Base-by-base conservation (phyloP, 2,113 vertebrate genomes). In the Gopherus evgoodei region DNA sequence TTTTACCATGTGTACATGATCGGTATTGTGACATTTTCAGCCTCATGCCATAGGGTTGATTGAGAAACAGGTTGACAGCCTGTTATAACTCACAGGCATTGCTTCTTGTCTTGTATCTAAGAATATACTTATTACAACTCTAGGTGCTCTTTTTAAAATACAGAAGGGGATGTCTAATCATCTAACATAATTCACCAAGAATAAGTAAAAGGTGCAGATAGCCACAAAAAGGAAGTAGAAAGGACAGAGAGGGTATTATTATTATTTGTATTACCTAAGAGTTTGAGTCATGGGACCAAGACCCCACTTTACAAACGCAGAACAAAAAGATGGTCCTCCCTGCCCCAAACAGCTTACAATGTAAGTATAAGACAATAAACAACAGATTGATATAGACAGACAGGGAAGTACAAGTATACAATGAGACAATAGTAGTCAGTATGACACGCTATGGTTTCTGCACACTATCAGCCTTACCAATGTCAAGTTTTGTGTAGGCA, bases 111-210 rank as follows among this genome's bases (percentile, higher is more conserved):
- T n/a, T 56, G 49, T 82, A 95, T 91, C 91, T 91, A 65, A 83
- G 88, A 94, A 93, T 87, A 94, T 93, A 92, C 90, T 93, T 84
- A 88, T 54, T 92, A 92, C 75, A 91, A 83, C 92, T 24, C 72
- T 44, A 90, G 54, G 7, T 19, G 88, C 29, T 59, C 47, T 52
- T 94, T 94, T 27, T 29, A 52, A 49, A 95, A 88, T n/a, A 96
- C n/a, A 92, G 92, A 56, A 88, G 25, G 31, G 31, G 19, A 57
- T 1, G 2, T 79, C 56, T 81, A 86, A 90, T 92, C 83, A 83
- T 47, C 80, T 89, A 89, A 29, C 85, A 50, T 81, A 92, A 90
- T 81, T 89, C 35, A 62, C 0, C 4, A n/a, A 47, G 88, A 80
- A 38, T 81, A 93, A 96, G 13, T 44, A n/a, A 90, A n/a, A 91